Evolutionary conservation across 2,113 vertebrate genomes (phyloP), one percentile per base, ranked within the genome.

Genomic region (Stigmatopora argus): DNA sequence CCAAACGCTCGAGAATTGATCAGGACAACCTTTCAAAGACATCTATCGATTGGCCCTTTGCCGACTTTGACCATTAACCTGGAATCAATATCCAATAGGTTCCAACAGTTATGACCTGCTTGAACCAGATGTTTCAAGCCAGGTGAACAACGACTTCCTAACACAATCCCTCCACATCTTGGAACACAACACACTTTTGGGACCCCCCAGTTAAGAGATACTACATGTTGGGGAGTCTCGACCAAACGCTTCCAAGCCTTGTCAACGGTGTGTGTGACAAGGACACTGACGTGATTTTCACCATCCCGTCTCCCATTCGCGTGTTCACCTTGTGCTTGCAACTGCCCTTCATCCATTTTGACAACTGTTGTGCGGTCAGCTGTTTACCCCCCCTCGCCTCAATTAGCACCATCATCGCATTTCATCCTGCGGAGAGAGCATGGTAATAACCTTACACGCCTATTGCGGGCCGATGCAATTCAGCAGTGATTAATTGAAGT

Each of bases 401-500:
- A 89, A 90, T 90, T 90, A 91, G 86, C 78, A 78, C 84, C 78
- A 89, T 91, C 84, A 89, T 89, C 69, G 71, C 83, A 86, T 85
- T 89, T 89, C 86, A 87, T 87, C 82, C 83, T 61, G 80, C 67
- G 45, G 83, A 90, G 88, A 59, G 44, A 51, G 75, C 68, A 84
- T 71, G 77, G 78, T 86, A 89, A 90, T 89, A 90, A 88, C 86
- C 88, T 86, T 83, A 86, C 76, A 77, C 82, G 89, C 84, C 80
- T 82, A 80, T 83, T 83, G 86, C 77, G 14, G 58, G 74, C 63
- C 77, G 86, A 89, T 89, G 87, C 89, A 85, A 84, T 87, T 85
- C 82, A 81, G 75, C 85, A 76, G 86, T 90, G 89, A 91, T 91
- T 90, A 90, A 90, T 90, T 90, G 88, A 83, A 77, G 85, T 88